Evolutionary conservation across 92 coral and sea anemone genomes (phyloP), one percentile per base, ranked within the genome.

Genomic region (Diadumene lineata): DNA sequence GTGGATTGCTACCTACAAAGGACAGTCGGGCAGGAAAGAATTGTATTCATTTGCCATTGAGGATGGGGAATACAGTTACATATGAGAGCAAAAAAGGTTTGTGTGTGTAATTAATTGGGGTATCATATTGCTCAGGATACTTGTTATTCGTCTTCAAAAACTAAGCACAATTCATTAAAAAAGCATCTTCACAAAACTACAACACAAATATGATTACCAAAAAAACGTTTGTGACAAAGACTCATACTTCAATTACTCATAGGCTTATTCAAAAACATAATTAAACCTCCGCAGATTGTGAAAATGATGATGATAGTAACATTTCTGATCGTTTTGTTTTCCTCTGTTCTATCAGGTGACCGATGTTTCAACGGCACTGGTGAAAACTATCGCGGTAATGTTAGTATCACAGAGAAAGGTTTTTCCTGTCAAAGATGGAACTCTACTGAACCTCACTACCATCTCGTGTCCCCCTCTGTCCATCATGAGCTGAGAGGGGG

Each of bases 341-440:
- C n/a, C n/a, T n/a, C n/a, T n/a, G n/a, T n/a, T n/a, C n/a, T n/a
- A n/a, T n/a, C 70, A 89, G 96, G 76, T 0, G 91, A 88, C 27
- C 85, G 82, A 24, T 94, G 98, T 71, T 88, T 80, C 69, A 84
- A 68, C 56, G 94, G 77, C 43, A 66, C 87, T 1, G 98, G 98
- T 22, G 77, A 81, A 51, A 56, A 83, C 31, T 94, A 88, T 80
- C 84, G 71, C n/a, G 98, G 94, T 2, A 92, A 83, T 75, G 89
- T 81, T 55, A 94, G 97, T 69, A 80, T 85, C 11, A 94, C 98
- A 1, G 97, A 88, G 68, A 88, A 87, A 23, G 97, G 98, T 1
- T 79, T 31, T 23, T 81, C 84, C 0, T 94, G 98, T 57, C 97
- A 92, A 73, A 66, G 84, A 2, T 94, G 98, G 98, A 89, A 88